Percentiles rank a stretch among this genome's conserved stretches.
Evolutionary conservation across 1,140 invertebrate species (phyloP).

Genomic region (Pseudomyrmex flavicornis): DNA sequence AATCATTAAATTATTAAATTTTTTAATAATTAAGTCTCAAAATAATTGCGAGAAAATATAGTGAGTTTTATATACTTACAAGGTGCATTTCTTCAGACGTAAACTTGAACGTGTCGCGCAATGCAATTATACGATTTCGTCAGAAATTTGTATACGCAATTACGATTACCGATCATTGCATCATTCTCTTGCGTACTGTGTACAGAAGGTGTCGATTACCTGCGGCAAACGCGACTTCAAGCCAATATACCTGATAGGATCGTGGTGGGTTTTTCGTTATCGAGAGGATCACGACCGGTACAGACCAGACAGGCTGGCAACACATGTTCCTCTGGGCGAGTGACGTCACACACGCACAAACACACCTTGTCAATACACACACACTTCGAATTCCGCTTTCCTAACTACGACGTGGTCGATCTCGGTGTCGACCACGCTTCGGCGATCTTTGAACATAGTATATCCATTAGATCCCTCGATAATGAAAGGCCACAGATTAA

Average conservation of each 20-base stretch:
- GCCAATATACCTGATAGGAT: conserved; percentile 46
- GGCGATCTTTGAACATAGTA: conserved; percentile 66
- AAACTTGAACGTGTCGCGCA: not conserved
- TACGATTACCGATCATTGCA: conserved; percentile 33
- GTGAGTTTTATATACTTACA: too few species aligned
- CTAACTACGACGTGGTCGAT: conserved; percentile 56
- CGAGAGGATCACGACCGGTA: conserved; percentile 70
- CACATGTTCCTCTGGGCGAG: conserved; percentile 66
- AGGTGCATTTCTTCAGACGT: conserved; percentile 7
- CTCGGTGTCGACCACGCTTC: conserved; percentile 54
- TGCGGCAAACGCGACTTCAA: conserved; percentile 21
- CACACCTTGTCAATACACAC: conserved; percentile 43
- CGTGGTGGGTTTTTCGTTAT: conserved; percentile 63
- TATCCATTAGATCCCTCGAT: conserved; percentile 72
- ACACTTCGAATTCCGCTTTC: conserved; percentile 67
- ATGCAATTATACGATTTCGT: not conserved
- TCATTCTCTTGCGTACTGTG: conserved; percentile 1
- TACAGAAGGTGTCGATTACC: conserved; percentile 59
- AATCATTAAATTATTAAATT: too few species aligned
- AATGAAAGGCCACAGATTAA: conserved; percentile 61
- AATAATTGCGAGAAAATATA: not conserved
- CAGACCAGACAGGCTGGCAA: conserved; percentile 76
- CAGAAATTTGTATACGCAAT: conserved; percentile 34
- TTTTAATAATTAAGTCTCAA: too few species aligned
- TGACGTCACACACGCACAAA: conserved; percentile 73